Evolutionary conservation across 1,140 invertebrate species (phyloP), one percentile per base, ranked within the genome.

Genomic region (Reticulitermes speratus): DNA sequence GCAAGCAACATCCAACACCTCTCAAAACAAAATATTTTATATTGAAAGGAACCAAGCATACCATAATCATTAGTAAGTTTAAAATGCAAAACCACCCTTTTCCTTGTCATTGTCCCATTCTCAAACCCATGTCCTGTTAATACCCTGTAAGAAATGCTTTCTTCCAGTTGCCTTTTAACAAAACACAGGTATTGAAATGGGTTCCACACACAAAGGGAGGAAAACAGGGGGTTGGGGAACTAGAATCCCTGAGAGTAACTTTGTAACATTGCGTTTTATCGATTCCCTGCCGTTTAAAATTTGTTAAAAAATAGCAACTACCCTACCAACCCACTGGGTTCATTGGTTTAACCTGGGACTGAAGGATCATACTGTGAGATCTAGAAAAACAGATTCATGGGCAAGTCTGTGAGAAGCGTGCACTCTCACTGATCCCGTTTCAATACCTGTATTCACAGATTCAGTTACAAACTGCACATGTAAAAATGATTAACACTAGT

Each of bases 21-120:
- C 65, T 75, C n/a, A 75, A 75, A 75, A 75, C n/a, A 75, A 75
- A 75, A 30, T 30, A 75, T 75, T 75, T 75, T 75, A 75, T 75
- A 75, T 30, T 25, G 16, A 75, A 65, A 75, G 65, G 65, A 75
- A 75, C 65, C 65, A 75, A 75, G 65, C 65, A 75, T 75, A 75
- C 65, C 65, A 30, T 30, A 75, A 75, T 75, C 14, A 75, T 9
- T 75, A 75, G n/a, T 30, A 6, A 75, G 65, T 75, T 75, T 75
- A 30, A n/a, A 75, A 75, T 30, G n/a, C 65, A 75, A 75, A 75
- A 75, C 65, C 65, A 75, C 65, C 65, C 65, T n/a, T 75, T 75
- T 75, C 65, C 65, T 75, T 75, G 25, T 25, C n/a, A 75, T 75
- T 30, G 0, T 75, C 65, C 65, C 65, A 75, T 30, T 30, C 65